Conservation (phyloP, 2,113 vertebrate genomes). For the Peromyscus californicus region DNA sequence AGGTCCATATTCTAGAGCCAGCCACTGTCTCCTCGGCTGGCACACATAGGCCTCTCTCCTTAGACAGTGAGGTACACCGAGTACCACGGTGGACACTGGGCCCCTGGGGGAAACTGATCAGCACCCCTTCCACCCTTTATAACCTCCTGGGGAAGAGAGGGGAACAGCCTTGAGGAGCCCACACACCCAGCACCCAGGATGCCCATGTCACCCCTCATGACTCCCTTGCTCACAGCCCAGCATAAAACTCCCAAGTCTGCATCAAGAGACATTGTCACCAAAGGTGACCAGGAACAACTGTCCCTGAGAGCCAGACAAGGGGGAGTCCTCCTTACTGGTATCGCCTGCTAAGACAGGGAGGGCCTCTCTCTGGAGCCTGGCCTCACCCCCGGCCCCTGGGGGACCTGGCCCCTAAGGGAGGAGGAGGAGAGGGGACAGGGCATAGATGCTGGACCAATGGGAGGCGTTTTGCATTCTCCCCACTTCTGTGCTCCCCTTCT, state of each 20-base stretch:
- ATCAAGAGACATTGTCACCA: rapidly evolving
- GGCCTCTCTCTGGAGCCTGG: background rate
- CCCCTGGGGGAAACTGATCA: background rate
- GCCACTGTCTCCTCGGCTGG: background rate
- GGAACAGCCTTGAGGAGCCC: background rate
- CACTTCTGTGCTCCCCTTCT: rapidly evolving
- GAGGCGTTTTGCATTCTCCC: background rate
- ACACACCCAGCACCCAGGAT: background rate
- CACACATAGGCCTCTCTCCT: background rate
- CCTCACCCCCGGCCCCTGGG: background rate
- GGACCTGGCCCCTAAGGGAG: background rate
- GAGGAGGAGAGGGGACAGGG: background rate
- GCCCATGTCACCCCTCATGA: rapidly evolving
- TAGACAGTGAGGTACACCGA: background rate
- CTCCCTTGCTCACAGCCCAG: background rate
- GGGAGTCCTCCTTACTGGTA: background rate
- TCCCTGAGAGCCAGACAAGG: background rate
- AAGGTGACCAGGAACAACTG: background rate
- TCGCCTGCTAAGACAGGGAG: background rate
- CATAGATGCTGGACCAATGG: rapidly evolving
- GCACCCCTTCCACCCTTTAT: too few species aligned
- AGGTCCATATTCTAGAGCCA: background rate
- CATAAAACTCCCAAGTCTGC: background rate
- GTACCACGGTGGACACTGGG: background rate
- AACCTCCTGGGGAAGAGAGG: background rate